These are phyloP conservation scores for Euborellia annulipes DNA, from an alignment of 1,140 invertebrate species.

Conservation along the genomic window DNA sequence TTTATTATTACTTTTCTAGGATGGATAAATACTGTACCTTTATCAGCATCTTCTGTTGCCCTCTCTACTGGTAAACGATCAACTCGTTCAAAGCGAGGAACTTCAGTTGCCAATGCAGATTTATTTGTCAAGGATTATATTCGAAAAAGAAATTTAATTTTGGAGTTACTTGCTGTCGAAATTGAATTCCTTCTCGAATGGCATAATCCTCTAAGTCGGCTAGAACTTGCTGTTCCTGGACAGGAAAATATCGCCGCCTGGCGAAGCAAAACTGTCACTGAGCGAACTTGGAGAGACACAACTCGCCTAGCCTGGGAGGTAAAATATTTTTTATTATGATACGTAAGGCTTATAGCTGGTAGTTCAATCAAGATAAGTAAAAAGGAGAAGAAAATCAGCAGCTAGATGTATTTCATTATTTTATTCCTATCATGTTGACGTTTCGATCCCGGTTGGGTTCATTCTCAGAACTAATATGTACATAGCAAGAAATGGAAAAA, in stretches of 20 bases:
- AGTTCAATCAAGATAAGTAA: no score
- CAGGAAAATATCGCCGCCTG: conserved; percentile 76
- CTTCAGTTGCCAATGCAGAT: conserved; percentile 46
- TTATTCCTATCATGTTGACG: no score
- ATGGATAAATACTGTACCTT: conserved; percentile 80
- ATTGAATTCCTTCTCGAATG: conserved; percentile 90
- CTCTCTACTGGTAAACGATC: conserved; percentile 46
- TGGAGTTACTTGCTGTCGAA: conserved; percentile 81
- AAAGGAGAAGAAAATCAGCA: no score
- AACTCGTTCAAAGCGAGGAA: conserved; percentile 46
- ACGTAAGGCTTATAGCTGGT: no score
- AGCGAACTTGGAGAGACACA: conserved; percentile 72
- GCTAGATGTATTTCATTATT: no score
- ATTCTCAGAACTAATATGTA: no score
- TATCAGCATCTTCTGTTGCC: conserved; percentile 51
- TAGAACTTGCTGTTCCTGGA: conserved; percentile 49
- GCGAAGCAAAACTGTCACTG: conserved; percentile 61
- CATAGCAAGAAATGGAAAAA: no score
- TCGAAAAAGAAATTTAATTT: conserved; percentile 84
- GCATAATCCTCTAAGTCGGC: conserved; percentile 74
- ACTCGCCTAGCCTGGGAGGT: conserved; percentile 78
- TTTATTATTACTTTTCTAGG: no score
- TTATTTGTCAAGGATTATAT: conserved; percentile 87
- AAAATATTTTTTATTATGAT: no score
- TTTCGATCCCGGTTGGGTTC: no score